Percentiles rank a stretch among this genome's conserved stretches.
These are phyloP conservation scores for Oryzias sinensis DNA, from an alignment of 2,797 vertebrate genomes.

Conservation along the genomic window DNA sequence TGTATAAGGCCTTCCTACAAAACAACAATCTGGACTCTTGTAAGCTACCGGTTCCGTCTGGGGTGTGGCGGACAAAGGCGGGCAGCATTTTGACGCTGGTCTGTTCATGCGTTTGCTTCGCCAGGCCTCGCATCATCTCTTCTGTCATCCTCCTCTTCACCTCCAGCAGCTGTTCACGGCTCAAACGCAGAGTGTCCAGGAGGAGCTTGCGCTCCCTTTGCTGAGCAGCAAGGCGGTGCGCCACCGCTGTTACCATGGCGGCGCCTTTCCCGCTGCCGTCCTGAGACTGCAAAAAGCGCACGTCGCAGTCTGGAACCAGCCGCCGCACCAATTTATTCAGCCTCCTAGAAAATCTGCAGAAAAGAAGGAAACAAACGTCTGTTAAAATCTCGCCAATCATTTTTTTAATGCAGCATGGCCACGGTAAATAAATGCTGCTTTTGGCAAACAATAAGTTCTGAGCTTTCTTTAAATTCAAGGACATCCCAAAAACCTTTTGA, in stretches of 20 bases:
- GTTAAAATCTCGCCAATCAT: background rate
- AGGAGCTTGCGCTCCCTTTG: conserved; percentile 82
- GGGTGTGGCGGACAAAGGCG: conserved; percentile 88
- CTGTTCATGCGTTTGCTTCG: conserved; percentile 73
- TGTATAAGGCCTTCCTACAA: background rate
- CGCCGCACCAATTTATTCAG: conserved; percentile 90
- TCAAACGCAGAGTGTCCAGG: conserved; percentile 83
- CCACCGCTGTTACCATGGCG: conserved; percentile 97
- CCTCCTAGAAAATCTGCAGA: conserved; percentile 84
- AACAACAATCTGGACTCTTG: background rate
- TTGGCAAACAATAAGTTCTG: background rate
- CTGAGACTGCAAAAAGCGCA: conserved; percentile 90
- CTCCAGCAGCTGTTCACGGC: conserved; percentile 84
- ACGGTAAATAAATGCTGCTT: background rate
- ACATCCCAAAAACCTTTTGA: background rate
- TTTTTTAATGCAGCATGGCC: background rate
- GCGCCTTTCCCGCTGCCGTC: conserved; percentile 94
- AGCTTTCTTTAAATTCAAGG: background rate
- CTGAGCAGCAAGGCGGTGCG: conserved; percentile 86
- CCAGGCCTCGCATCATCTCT: conserved; percentile 85
- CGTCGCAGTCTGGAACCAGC: conserved; percentile 89
- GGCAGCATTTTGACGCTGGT: conserved; percentile 93
- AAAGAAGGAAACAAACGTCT: background rate
- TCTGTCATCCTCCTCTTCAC: conserved; percentile 85
- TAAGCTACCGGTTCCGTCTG: conserved; percentile 88